Evolutionary conservation across 2,888 invertebrate genomes (phyloP).

Genomic region (Corythucha ciliata): DNA sequence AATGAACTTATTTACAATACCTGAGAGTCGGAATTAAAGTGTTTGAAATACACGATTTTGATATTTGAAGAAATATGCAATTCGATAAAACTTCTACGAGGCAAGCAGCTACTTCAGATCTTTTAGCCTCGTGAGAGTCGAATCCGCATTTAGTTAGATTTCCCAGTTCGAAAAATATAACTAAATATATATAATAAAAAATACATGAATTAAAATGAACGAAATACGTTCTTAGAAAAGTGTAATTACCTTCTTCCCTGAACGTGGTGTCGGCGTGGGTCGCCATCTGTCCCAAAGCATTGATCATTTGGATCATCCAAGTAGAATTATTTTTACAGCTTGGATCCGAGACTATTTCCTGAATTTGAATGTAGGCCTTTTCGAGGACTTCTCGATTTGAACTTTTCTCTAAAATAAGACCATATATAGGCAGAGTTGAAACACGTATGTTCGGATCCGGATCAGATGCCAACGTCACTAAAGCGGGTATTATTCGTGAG

Average conservation of each 20-base stretch:
- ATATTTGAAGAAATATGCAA: constrained; percentile 47
- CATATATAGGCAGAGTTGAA: constrained; percentile 54
- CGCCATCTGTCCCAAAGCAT: constrained; percentile 52
- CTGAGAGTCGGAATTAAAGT: constrained; percentile 47
- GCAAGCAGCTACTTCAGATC: constrained; percentile 50
- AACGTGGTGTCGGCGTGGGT: constrained; percentile 51
- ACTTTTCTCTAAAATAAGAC: constrained; percentile 47
- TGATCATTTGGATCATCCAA: constrained; percentile 50
- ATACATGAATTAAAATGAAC: neutral
- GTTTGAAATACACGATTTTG: constrained; percentile 44
- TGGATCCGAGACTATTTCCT: constrained; percentile 43
- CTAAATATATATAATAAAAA: constrained; percentile 42
- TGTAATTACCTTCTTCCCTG: constrained; percentile 38
- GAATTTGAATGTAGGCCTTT: constrained; percentile 48
- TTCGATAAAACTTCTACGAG: constrained; percentile 57
- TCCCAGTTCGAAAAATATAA: constrained; percentile 53
- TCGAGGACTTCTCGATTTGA: constrained; percentile 44
- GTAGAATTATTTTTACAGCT: constrained; percentile 42
- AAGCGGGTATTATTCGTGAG: constrained; percentile 55
- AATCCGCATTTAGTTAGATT: constrained; percentile 49
- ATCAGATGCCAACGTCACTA: constrained; percentile 60
- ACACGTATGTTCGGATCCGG: constrained; percentile 56
- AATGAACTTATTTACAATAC: constrained; percentile 34
- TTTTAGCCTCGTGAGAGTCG: constrained; percentile 48
- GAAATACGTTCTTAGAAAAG: constrained; percentile 14